Percentiles rank a stretch among this genome's conserved stretches.
Conservation (phyloP, 2,797 vertebrate genomes). For the Sebastiscus albofasciatus region DNA sequence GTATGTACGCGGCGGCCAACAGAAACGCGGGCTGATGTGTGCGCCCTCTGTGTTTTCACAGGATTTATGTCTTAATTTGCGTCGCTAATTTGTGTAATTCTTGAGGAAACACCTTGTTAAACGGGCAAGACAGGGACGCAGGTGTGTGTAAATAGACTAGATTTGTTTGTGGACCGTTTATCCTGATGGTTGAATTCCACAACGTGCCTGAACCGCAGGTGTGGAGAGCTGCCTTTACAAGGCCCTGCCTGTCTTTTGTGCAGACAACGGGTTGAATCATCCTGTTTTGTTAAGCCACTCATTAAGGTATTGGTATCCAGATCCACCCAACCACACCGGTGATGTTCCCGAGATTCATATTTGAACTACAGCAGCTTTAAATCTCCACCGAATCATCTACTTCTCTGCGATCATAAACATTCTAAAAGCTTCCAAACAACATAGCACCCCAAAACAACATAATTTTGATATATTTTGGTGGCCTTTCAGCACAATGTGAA, state of each 20-base stretch:
- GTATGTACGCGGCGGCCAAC: not conserved
- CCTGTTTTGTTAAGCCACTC: conserved; percentile 16
- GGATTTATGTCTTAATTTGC: not conserved
- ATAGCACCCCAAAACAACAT: conserved; percentile 11
- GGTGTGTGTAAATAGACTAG: not conserved
- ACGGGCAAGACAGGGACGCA: not conserved
- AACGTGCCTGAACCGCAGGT: conserved; percentile 41
- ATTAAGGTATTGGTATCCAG: conserved; percentile 50
- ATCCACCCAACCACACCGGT: conserved; percentile 50
- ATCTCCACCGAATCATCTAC: not conserved
- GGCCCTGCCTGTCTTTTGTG: conserved; percentile 36
- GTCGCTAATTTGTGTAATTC: not conserved
- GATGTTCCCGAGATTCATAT: conserved; percentile 16
- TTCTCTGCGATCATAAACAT: conserved; percentile 26
- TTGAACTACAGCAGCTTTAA: conserved; percentile 28
- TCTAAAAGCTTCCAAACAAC: conserved; percentile 27
- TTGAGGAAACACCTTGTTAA: not conserved
- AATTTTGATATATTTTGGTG: not conserved
- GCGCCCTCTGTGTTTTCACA: not conserved
- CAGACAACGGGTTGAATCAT: conserved; percentile 44
- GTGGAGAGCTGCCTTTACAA: conserved; percentile 12
- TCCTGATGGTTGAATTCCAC: conserved; percentile 27
- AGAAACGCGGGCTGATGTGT: not conserved
- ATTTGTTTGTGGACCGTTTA: conserved; percentile 1
- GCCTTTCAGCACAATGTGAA: not conserved